Percentiles rank a stretch among this genome's conserved stretches.
Conservation (phyloP, 2,113 vertebrate species). For the Tetrax tetrax region DNA sequence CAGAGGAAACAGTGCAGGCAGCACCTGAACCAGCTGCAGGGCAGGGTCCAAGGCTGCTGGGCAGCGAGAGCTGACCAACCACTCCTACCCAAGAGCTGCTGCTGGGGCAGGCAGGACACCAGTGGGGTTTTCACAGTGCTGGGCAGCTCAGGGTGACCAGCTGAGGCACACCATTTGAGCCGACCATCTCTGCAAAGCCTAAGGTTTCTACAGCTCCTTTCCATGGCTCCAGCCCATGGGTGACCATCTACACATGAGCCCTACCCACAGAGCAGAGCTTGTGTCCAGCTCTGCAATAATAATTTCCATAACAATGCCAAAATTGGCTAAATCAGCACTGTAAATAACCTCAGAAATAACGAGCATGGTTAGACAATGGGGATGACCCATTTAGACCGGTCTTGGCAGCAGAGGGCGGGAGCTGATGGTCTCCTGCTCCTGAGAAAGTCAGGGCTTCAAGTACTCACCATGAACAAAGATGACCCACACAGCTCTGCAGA, state of each 20-base stretch:
- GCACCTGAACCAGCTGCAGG: not conserved
- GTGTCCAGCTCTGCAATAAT: not conserved
- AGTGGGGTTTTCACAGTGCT: too few species aligned
- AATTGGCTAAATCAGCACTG: not conserved
- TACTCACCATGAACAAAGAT: not conserved
- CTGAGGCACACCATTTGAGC: too few species aligned
- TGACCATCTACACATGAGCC: not conserved
- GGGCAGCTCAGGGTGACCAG: too few species aligned
- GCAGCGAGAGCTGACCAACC: too few species aligned
- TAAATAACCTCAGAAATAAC: not conserved
- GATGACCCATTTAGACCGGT: not conserved
- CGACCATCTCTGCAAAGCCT: too few species aligned
- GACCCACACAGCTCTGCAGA: rapidly evolving
- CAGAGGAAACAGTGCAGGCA: not conserved
- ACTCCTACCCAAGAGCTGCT: too few species aligned
- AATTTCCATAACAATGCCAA: not conserved
- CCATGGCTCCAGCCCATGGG: not conserved
- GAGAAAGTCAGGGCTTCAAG: not conserved
- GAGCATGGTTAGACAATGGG: not conserved
- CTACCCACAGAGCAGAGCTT: too few species aligned
- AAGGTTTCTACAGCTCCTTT: not conserved
- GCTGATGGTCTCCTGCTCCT: not conserved
- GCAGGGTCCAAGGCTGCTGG: too few species aligned
- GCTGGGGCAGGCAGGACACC: too few species aligned
- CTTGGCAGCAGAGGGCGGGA: not conserved